Conservation (phyloP, 2,113 vertebrate genomes). For the Saimiri boliviensis region DNA sequence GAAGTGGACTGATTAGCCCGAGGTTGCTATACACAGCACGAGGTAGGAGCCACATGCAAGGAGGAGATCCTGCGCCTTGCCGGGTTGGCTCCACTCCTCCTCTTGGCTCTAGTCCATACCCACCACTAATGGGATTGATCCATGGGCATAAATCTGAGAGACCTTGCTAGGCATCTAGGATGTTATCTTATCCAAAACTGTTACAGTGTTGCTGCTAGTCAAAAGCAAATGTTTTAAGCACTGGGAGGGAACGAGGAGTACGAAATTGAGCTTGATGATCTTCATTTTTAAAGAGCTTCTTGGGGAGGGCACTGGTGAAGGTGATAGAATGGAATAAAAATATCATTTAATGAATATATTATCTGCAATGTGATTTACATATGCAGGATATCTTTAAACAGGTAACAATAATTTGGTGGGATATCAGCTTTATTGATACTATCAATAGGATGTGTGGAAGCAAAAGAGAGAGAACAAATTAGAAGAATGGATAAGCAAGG, state of each 20-base stretch:
- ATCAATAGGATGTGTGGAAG: neutral
- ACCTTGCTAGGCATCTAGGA: neutral
- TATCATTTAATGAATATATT: neutral
- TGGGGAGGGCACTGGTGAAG: neutral
- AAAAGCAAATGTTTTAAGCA: neutral
- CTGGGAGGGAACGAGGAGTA: too few relatives aligned
- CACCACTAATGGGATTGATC: conserved; percentile 19
- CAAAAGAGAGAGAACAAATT: neutral
- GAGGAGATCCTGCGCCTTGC: neutral
- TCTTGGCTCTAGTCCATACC: conserved; percentile 16
- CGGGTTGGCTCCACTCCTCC: neutral
- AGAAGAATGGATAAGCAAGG: neutral
- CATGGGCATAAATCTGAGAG: neutral
- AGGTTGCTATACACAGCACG: neutral
- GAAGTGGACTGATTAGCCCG: conserved; percentile 47
- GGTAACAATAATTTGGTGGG: neutral
- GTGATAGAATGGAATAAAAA: neutral
- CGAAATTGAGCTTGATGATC: too few relatives aligned
- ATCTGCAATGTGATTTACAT: neutral
- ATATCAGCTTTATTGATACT: neutral
- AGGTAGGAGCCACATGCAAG: neutral
- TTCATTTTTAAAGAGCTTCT: neutral
- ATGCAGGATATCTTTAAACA: neutral
- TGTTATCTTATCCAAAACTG: neutral
- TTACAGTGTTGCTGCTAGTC: neutral